Evolutionary conservation across 2,113 vertebrate species (phyloP).

Genomic region (Dipodomys ordii): DNA sequence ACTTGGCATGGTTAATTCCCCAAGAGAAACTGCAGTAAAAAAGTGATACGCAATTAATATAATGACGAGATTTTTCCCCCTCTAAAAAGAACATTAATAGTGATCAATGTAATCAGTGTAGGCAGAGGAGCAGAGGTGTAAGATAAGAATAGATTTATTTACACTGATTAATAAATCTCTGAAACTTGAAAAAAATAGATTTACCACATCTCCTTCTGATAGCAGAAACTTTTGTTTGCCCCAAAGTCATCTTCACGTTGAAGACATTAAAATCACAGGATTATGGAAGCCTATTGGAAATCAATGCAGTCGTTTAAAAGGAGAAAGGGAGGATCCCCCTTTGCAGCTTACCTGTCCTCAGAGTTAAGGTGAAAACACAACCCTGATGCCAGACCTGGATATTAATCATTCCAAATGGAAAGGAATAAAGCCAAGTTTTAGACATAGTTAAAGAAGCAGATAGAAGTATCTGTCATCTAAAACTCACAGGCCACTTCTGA

Average conservation of each 20-base stretch:
- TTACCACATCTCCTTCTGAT: constrained; percentile 80
- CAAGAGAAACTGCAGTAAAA: constrained; percentile 67
- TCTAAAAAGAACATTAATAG: constrained; percentile 65
- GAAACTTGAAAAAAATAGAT: constrained; percentile 75
- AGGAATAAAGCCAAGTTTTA: constrained; percentile 76
- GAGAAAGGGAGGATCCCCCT: constrained; percentile 62
- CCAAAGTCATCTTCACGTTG: constrained; percentile 59
- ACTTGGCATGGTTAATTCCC: constrained; percentile 86
- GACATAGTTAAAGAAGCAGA: constrained; percentile 66
- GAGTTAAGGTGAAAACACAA: constrained; percentile 77
- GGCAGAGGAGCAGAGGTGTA: constrained; percentile 74
- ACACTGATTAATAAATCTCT: no score
- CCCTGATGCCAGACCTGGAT: constrained; percentile 72
- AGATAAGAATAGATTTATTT: constrained; percentile 75
- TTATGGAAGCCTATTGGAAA: constrained; percentile 69
- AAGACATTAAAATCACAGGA: constrained; percentile 67
- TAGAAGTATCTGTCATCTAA: constrained; percentile 60
- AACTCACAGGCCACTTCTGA: constrained; percentile 76
- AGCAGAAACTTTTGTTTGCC: constrained; percentile 72
- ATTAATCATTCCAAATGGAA: constrained; percentile 72
- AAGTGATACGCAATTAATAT: constrained; percentile 83
- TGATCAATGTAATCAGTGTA: constrained; percentile 80
- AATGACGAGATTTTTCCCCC: constrained; percentile 77
- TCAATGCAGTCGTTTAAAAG: constrained; percentile 76
- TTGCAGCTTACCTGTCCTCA: constrained; percentile 80